A percentile compares a stretch with the other conserved stretches of the same genome.
phyloP scores from a whole-genome alignment of 2,888 invertebrate genomes.

The Meteorus cinctellus region DNA sequence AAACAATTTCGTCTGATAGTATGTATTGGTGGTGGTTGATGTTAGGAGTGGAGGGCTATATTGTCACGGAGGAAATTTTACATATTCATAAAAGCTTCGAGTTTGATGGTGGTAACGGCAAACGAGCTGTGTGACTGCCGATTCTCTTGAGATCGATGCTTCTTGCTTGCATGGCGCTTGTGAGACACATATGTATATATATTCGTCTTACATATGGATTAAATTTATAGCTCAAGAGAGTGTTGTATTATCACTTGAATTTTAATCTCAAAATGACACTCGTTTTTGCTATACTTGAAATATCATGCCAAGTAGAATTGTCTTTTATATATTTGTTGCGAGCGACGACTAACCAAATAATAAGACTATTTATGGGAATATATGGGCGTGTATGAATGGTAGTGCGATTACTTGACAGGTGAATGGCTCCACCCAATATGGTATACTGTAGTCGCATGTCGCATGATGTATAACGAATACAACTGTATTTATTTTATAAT shows the following conservation, averaged over 20 bases:
- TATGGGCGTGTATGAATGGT: no score
- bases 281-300: no score
- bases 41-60: slow-evolving; percentile 15
- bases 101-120: slow-evolving; percentile 49
- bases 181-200: slow-evolving; percentile 17
- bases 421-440: slow-evolving; percentile 9
- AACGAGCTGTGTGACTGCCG: slow-evolving; percentile 45
- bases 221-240: not conserved
- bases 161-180: slow-evolving; percentile 9
- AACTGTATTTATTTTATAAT: slow-evolving; percentile 40
- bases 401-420: not conserved
- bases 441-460: not conserved
- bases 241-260: not conserved
- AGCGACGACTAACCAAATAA: no score
- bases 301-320: no score
- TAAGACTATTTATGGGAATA: no score
- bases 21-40: slow-evolving; percentile 27
- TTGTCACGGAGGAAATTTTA: slow-evolving; percentile 57
- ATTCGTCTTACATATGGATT: not conserved
- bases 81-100: slow-evolving; percentile 63
- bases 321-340: no score
- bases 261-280: not conserved
- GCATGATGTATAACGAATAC: slow-evolving; percentile 32
- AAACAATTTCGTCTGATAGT: slow-evolving; percentile 63
- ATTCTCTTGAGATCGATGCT: slow-evolving; percentile 44